Percentiles rank a stretch among this genome's conserved stretches.
Evolutionary conservation across 2,888 invertebrate genomes (phyloP).

Genomic region (Torymus aiolomorphi): DNA sequence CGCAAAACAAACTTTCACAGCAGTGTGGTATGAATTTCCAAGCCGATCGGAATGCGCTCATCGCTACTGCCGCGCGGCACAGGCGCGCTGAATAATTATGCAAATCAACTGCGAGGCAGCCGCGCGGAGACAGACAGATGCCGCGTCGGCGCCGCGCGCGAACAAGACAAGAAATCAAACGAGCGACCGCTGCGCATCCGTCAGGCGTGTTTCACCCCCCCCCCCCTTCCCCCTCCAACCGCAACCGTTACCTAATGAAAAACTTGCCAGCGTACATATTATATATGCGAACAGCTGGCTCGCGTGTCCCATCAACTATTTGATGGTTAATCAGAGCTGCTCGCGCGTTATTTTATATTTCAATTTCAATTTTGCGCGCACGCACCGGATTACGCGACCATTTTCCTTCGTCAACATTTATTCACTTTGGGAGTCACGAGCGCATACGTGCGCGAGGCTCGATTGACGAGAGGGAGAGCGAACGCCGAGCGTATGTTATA

Average conservation of each 20-base stretch:
- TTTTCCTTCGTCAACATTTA: slow-evolving; percentile 50
- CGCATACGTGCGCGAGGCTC: not conserved
- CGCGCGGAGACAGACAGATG: not conserved
- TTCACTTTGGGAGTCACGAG: slow-evolving; percentile 24
- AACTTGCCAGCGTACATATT: no score
- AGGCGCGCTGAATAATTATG: slow-evolving; percentile 41
- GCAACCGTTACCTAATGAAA: no score
- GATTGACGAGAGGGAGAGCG: not conserved
- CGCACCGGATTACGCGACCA: slow-evolving; percentile 2
- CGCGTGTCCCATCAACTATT: not conserved
- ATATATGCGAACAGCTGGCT: no score
- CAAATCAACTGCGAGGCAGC: slow-evolving; percentile 30
- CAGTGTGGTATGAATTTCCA: slow-evolving; percentile 17
- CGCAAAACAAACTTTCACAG: slow-evolving; percentile 26
- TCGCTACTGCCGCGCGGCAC: not conserved
- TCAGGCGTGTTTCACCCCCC: not conserved
- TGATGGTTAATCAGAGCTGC: slow-evolving; percentile 31
- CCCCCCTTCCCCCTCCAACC: no score
- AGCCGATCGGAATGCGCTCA: not conserved
- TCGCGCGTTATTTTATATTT: slow-evolving; percentile 23
- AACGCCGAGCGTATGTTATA: no score
- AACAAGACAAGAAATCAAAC: slow-evolving; percentile 35
- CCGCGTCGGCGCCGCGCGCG: no score
- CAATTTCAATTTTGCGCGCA: slow-evolving; percentile 11
- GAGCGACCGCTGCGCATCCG: not conserved